Percentiles rank a stretch among this genome's conserved stretches.
phyloP scores from a whole-genome alignment of 2,797 vertebrate genomes.

The Cryptoprocta ferox region DNA sequence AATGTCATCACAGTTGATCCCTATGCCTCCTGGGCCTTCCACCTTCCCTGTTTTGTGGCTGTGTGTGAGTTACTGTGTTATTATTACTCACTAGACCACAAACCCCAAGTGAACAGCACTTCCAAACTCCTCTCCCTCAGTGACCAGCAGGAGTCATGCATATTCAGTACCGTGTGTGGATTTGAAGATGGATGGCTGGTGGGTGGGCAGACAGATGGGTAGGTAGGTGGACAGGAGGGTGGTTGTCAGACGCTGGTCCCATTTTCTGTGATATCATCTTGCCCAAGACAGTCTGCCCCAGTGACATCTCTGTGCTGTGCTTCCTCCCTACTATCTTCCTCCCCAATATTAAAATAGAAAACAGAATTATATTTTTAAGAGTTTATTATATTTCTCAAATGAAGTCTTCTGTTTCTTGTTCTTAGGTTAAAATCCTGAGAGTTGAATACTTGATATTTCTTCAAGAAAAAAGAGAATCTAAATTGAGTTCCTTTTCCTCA shows the following conservation, averaged over 20 bases:
- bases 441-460: constrained; percentile 31
- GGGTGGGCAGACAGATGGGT: background rate
- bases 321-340: background rate
- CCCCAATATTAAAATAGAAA: background rate
- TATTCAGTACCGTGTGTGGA: background rate
- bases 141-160: background rate
- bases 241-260: background rate
- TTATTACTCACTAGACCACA: background rate
- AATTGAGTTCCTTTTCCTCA: background rate
- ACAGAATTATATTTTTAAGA: background rate
- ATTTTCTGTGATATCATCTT: background rate
- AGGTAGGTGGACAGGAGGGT: background rate
- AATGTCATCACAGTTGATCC: background rate
- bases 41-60: background rate
- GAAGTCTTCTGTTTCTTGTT: background rate
- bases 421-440: constrained; percentile 2
- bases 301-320: background rate
- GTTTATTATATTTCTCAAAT: background rate
- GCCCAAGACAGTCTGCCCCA: background rate
- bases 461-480: constrained; percentile 37
- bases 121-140: no score
- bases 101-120: background rate
- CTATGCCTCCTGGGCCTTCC: accelerated
- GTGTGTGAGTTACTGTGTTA: accelerated
- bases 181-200: background rate